Evolutionary conservation across 2,797 vertebrate species (phyloP).

Genomic region (Florisuga fusca): DNA sequence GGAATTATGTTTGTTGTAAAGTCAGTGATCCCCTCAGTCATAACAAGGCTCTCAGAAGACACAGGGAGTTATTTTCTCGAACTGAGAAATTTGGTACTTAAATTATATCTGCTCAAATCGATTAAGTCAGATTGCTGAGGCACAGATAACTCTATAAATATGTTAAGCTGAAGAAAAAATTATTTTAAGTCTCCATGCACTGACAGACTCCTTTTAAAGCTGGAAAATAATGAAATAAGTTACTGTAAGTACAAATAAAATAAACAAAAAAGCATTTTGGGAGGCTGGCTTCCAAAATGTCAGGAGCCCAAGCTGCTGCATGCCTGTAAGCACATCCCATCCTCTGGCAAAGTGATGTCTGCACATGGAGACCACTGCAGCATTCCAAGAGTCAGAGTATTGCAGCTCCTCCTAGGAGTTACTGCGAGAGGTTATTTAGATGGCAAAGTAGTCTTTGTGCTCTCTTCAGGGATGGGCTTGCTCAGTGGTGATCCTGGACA

Average conservation of each 20-base stretch:
- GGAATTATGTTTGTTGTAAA: background rate
- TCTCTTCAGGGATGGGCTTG: background rate
- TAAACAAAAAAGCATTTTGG: background rate
- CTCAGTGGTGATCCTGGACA: background rate
- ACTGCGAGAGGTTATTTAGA: background rate
- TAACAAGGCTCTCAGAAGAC: background rate
- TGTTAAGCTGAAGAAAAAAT: background rate
- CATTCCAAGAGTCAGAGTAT: background rate
- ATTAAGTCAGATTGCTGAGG: conserved; percentile 21
- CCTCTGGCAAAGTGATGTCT: background rate
- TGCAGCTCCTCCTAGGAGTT: background rate
- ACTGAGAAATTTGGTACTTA: background rate
- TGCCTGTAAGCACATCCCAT: background rate
- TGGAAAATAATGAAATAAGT: background rate
- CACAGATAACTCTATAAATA: conserved; percentile 24
- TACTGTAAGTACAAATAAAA: background rate
- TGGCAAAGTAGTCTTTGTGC: background rate
- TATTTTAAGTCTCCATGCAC: background rate
- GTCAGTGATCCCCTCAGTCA: background rate
- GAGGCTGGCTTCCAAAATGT: background rate
- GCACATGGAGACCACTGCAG: background rate
- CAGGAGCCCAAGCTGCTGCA: background rate
- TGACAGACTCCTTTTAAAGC: background rate
- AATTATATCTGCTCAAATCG: background rate
- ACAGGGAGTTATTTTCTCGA: background rate